Conservation (phyloP, 2,888 invertebrate genomes). For the Caenorhabditis wallacei region DNA sequence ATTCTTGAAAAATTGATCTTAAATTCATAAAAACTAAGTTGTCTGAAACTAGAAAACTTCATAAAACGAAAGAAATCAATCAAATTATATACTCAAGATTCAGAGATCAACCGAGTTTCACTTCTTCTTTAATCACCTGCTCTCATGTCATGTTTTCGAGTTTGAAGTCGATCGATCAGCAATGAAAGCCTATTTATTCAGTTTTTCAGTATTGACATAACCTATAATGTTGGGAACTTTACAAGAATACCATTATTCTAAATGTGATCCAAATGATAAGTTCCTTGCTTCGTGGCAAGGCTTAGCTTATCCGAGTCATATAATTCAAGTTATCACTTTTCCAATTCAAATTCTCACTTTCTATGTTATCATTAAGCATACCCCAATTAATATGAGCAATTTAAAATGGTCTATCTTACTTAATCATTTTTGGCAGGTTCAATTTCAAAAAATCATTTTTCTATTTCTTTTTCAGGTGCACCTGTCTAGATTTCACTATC, state of each 20-base stretch:
- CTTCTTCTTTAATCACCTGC: no score
- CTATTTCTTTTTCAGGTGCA: slow-evolving; percentile 19
- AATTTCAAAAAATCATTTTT: neutral
- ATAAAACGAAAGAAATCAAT: no score
- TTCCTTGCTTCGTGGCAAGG: slow-evolving; percentile 31
- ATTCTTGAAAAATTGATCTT: no score
- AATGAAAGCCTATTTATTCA: no score
- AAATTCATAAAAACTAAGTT: no score
- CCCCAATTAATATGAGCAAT: slow-evolving; percentile 12
- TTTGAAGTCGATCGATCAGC: no score
- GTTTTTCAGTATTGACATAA: no score
- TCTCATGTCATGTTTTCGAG: no score
- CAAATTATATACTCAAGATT: no score
- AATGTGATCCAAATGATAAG: neutral
- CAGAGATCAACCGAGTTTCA: no score
- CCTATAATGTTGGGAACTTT: neutral
- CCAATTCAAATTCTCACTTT: slow-evolving; percentile 25
- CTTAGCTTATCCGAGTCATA: slow-evolving; percentile 17
- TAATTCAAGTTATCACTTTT: slow-evolving; percentile 6
- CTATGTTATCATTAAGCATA: slow-evolving; percentile 19
- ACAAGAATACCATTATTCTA: slow-evolving; percentile 12
- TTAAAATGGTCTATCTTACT: slow-evolving; percentile 13
- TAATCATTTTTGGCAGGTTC: slow-evolving; percentile 17
- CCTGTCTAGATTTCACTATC: slow-evolving; percentile 11
- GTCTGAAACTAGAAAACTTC: no score